Conservation (phyloP, 2,797 vertebrate genomes). For the Chloroceryle amazona region DNA sequence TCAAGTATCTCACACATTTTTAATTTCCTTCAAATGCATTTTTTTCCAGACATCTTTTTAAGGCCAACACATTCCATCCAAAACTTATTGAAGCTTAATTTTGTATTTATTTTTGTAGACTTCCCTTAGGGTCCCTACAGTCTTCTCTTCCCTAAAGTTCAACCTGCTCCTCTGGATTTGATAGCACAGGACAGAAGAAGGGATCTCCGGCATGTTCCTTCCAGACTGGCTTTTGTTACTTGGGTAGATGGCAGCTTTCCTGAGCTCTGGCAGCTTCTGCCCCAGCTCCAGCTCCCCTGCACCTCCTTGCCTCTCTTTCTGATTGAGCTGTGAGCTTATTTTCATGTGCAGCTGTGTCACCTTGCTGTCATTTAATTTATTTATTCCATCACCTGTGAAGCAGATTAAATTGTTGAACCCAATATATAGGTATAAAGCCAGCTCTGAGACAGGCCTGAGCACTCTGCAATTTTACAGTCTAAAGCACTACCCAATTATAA, state of each 20-base stretch:
- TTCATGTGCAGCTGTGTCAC: neutral
- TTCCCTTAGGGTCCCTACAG: neutral
- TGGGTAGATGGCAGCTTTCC: neutral
- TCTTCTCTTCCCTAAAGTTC: neutral
- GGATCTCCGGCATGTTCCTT: neutral
- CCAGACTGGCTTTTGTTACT: neutral
- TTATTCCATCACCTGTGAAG: neutral
- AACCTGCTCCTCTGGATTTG: neutral
- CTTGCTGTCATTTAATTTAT: neutral
- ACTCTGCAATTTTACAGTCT: neutral
- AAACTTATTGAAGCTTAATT: neutral
- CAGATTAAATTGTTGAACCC: neutral
- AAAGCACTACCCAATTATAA: neutral
- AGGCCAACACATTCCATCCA: neutral
- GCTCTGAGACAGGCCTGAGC: neutral
- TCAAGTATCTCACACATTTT: neutral
- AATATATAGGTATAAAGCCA: neutral
- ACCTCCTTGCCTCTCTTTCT: neutral
- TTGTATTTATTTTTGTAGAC: neutral
- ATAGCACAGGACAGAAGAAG: neutral
- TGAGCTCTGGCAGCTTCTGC: neutral
- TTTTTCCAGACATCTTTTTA: neutral
- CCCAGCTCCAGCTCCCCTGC: neutral
- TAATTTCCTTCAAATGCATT: neutral
- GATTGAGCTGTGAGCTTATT: neutral